Percentiles rank a stretch among this genome's conserved stretches.
Conservation (phyloP, 2,797 vertebrate genomes). For the Enteromius thamalakanensis region DNA sequence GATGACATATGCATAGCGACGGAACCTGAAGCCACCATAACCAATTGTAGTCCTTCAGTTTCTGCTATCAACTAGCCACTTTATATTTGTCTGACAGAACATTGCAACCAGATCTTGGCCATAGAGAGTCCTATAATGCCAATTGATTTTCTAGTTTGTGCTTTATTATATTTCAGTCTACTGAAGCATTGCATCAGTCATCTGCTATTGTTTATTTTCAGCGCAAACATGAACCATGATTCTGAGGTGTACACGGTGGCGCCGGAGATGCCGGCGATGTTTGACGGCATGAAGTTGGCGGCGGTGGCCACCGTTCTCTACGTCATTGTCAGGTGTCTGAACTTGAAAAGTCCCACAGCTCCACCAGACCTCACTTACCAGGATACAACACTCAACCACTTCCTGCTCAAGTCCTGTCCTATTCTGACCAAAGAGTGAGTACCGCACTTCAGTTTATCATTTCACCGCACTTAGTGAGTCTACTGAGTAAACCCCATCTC, state of each 20-base stretch:
- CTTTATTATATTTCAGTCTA: neutral
- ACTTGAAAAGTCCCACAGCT: slow-evolving; percentile 89
- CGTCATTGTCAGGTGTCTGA: slow-evolving; percentile 90
- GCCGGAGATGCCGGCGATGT: slow-evolving; percentile 84
- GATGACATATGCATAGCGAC: too few species aligned
- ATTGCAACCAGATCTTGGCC: neutral
- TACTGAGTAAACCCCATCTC: neutral
- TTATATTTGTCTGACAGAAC: neutral
- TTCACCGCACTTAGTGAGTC: neutral
- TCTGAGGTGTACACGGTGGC: slow-evolving; percentile 70
- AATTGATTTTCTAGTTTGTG: neutral
- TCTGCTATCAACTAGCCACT: neutral
- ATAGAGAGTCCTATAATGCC: neutral
- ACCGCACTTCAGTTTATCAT: slow-evolving; percentile 61
- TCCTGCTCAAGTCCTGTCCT: slow-evolving; percentile 91
- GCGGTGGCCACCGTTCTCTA: slow-evolving; percentile 90
- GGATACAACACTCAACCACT: slow-evolving; percentile 86
- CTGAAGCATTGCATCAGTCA: neutral
- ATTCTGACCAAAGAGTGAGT: slow-evolving; percentile 97
- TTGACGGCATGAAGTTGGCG: slow-evolving; percentile 86
- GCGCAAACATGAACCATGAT: slow-evolving; percentile 74
- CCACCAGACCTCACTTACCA: slow-evolving; percentile 86
- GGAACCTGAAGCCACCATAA: too few species aligned
- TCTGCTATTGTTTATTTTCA: slow-evolving; percentile 9
- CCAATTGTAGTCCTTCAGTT: neutral